Evolutionary conservation across 1,140 invertebrate species (phyloP), one percentile per base, ranked within the genome.

Genomic region (Aphelenchoides fujianensis): DNA sequence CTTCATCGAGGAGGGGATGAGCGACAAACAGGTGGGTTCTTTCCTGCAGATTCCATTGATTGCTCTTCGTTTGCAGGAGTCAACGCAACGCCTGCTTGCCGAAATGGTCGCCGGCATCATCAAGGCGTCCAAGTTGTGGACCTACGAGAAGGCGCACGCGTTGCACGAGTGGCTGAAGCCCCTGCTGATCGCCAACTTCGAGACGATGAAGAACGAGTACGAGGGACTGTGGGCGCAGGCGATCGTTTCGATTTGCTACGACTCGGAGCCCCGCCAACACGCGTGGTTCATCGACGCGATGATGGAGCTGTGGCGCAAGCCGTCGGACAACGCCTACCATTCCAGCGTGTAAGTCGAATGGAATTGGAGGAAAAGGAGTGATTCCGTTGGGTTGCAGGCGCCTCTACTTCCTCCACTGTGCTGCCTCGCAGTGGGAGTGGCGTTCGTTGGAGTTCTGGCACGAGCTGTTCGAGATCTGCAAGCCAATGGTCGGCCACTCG

Each of bases 61-160:
- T n/a, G n/a, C n/a, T n/a, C n/a, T n/a, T n/a, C n/a, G n/a, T n/a
- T n/a, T 41, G 64, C 88, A 90, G 57, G 92, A 94, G 82, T 89
- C 90, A 69, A 88, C 86, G 74, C 92, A 95, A 79, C 88, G 92
- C 55, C 92, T 92, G 86, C 92, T 91, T 0, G 88, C 92, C 1
- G 93, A 95, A 85, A 89, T 95, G 2, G 87, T 92, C 0, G 88
- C 90, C 3, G 90, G 91, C 3, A 79, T 93, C 0, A 87, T 95
- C 12, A 85, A 89, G 3, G 92, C 92, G 0, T 88, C 90, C 0
- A 92, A 94, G 79, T 90, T 93, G 81, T 95, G 92, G 92, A 86
- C 89, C 0, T 91, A 88, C 75, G 84, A 88, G 0, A 90, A 90
- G 86, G 57, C 82, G 7, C 53, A 76, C 53, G 75, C 73, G 19